phyloP scores from a whole-genome alignment of 1,140 invertebrate species.

The Paramacrobiotus metropolitanus region DNA sequence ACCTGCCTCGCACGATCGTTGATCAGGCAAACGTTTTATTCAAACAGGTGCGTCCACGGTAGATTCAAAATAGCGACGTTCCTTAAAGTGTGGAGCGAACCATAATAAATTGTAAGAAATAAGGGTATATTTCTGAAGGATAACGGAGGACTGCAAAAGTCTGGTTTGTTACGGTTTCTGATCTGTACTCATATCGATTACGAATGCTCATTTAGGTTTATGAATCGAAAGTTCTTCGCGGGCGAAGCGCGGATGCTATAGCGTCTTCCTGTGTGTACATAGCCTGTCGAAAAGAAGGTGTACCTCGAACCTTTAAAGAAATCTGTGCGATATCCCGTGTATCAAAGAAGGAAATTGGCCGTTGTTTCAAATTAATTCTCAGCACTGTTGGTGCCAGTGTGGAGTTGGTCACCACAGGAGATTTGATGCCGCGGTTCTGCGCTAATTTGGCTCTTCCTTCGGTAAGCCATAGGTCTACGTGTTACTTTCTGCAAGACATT shows the following conservation, averaged over 20 bases:
- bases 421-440: constrained; percentile 29
- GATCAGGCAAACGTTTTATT: constrained; percentile 81
- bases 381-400: constrained; percentile 78
- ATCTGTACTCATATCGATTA: too few species aligned
- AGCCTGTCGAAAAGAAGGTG: constrained; percentile 90
- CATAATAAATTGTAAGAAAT: too few species aligned
- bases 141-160: too few species aligned
- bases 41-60: too few species aligned
- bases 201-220: too few species aligned
- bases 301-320: constrained; percentile 93
- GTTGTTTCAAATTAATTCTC: constrained; percentile 80
- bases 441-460: constrained; percentile 42
- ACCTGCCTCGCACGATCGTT: constrained; percentile 76
- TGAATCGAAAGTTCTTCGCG: constrained; percentile 23
- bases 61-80: too few species aligned
- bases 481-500: too few species aligned
- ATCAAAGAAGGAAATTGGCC: constrained; percentile 95
- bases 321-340: constrained; percentile 96
- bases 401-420: constrained; percentile 88
- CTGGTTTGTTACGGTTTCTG: too few species aligned
- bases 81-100: too few species aligned
- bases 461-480: too few species aligned
- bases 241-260: constrained; percentile 86
- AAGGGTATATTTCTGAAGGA: too few species aligned
- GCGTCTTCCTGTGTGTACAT: constrained; percentile 96